Conservation (phyloP, 2,888 invertebrate genomes). For the Cataglyphis cursor region DNA sequence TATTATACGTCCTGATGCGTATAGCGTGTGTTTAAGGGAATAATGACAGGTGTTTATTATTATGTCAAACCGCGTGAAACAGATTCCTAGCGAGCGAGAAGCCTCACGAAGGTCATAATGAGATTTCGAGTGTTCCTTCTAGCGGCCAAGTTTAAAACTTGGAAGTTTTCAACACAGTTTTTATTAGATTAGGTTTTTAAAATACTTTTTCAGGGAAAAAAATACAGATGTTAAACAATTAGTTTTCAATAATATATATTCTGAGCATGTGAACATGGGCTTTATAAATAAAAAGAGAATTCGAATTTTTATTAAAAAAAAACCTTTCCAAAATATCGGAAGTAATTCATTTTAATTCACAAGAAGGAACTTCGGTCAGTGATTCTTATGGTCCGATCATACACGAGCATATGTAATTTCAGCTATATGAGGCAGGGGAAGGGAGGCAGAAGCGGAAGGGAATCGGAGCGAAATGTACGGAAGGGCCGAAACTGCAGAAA, state of each 20-base stretch:
- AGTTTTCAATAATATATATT: background rate
- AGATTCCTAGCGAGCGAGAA: background rate
- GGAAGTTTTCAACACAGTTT: background rate
- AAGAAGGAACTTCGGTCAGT: constrained; percentile 34
- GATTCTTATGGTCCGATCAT: constrained; percentile 44
- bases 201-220: background rate
- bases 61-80: constrained; percentile 23
- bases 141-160: background rate
- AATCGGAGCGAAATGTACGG: constrained; percentile 19
- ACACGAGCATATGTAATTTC: constrained; percentile 37
- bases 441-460: background rate
- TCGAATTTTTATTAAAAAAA: background rate
- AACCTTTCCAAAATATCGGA: constrained; percentile 4
- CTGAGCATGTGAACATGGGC: background rate
- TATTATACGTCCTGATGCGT: constrained; percentile 46
- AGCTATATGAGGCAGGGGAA: background rate
- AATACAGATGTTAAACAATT: background rate
- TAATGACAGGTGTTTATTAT: constrained; percentile 37
- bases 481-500: constrained; percentile 21
- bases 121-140: background rate
- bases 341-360: constrained; percentile 38
- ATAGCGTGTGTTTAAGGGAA: constrained; percentile 21
- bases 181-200: background rate
- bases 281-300: background rate
- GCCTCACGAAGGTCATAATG: background rate